These are phyloP conservation scores for Chionis minor DNA, from an alignment of 2,113 vertebrate species.

Conservation along the genomic window DNA sequence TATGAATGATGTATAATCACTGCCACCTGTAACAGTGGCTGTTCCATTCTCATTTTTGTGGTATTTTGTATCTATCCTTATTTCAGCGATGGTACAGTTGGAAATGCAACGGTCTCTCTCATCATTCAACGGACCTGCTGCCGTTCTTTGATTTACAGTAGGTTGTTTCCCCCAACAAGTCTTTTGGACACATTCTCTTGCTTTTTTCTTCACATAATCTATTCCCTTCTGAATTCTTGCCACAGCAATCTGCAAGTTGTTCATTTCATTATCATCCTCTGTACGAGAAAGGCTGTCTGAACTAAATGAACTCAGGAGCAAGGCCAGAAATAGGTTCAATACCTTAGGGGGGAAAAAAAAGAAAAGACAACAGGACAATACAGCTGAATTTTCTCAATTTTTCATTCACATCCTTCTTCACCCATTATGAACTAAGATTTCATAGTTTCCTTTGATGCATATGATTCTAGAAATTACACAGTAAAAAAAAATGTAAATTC, in stretches of 20 bases:
- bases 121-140: constrained; percentile 74
- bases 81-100: constrained; percentile 80
- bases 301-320: constrained; percentile 96
- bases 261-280: constrained; percentile 87
- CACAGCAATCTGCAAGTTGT: constrained; percentile 91
- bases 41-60: constrained; percentile 79
- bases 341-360: constrained; percentile 73
- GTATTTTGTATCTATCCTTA: constrained; percentile 72
- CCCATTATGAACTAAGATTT: background rate
- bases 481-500: background rate
- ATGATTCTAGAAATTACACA: background rate
- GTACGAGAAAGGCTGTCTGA: constrained; percentile 88
- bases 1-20: constrained; percentile 84
- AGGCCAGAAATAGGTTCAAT: constrained; percentile 94
- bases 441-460: background rate
- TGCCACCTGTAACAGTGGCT: constrained; percentile 73
- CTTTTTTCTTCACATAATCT: constrained; percentile 74
- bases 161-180: constrained; percentile 68
- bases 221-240: constrained; percentile 85
- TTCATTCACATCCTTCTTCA: background rate
- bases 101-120: constrained; percentile 76
- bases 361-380: background rate
- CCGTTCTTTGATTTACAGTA: constrained; percentile 70
- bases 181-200: constrained; percentile 75
- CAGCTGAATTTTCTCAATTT: background rate